A percentile compares a stretch with the other conserved stretches of the same genome.
Conservation (phyloP, 2,888 invertebrate genomes). For the Sturmia bella region DNA sequence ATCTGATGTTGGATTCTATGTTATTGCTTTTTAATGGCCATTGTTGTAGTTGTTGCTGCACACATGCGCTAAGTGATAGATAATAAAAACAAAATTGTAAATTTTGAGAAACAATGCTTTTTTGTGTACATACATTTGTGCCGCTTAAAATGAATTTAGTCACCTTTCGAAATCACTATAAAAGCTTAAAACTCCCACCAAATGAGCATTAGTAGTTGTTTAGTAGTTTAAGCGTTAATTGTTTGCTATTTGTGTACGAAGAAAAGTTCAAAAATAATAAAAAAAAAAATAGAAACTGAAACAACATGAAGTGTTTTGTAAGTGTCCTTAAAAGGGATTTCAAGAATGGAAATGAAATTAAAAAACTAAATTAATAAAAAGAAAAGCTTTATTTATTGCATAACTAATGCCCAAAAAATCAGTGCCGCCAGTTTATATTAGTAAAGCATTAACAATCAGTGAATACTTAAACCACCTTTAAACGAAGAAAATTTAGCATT, state of each 20-base stretch:
- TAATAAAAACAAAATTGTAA: conserved; percentile 15
- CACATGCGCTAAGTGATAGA: conserved; percentile 54
- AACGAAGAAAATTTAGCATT: no score
- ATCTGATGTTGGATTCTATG: conserved; percentile 15
- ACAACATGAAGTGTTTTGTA: conserved; percentile 79
- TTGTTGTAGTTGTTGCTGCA: conserved; percentile 50
- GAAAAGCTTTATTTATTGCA: background rate
- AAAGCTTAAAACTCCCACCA: conserved; percentile 64
- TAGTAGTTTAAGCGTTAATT: conserved; percentile 63
- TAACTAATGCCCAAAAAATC: background rate
- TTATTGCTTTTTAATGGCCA: conserved; percentile 31
- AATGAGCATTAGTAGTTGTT: conserved; percentile 64
- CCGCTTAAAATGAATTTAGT: conserved; percentile 35
- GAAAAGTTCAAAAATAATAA: background rate
- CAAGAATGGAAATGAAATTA: background rate
- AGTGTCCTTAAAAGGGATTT: conserved; percentile 69
- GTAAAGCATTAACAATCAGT: no score
- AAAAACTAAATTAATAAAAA: conserved; percentile 10
- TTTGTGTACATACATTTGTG: conserved; percentile 2
- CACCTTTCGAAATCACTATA: conserved; percentile 60
- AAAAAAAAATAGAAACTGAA: no score
- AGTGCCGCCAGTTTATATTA: no score
- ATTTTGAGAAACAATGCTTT: conserved; percentile 49
- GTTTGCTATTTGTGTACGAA: conserved; percentile 17
- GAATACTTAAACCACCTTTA: no score